Conservation (phyloP, 2,888 invertebrate genomes). For the Perdita meconis region DNA sequence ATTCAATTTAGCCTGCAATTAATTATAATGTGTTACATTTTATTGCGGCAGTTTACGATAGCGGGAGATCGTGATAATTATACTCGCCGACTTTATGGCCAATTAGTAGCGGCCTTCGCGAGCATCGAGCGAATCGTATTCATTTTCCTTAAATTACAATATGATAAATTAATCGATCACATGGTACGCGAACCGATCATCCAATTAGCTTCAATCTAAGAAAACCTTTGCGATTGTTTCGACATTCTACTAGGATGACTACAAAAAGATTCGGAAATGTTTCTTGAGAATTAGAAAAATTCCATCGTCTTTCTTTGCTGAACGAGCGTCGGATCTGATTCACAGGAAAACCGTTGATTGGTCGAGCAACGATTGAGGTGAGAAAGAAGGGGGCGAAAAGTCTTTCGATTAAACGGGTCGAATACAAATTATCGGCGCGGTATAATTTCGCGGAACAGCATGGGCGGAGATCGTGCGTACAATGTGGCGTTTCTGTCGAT, state of each 20-base stretch:
- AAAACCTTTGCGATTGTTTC: not conserved
- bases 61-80: slow-evolving; percentile 24
- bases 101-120: slow-evolving; percentile 13
- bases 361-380: not conserved
- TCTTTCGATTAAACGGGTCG: slow-evolving; percentile 14
- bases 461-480: slow-evolving; percentile 26
- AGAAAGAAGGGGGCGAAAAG: not conserved
- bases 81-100: not conserved
- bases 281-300: not conserved
- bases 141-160: slow-evolving; percentile 21
- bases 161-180: slow-evolving; percentile 50
- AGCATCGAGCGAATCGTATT: not conserved
- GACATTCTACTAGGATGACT: too few relatives aligned
- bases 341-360: slow-evolving; percentile 10
- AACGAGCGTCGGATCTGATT: not conserved
- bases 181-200: slow-evolving; percentile 36
- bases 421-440: slow-evolving; percentile 12
- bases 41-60: slow-evolving; percentile 16
- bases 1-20: not conserved
- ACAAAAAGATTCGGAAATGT: too few relatives aligned
- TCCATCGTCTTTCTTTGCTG: not conserved
- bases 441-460: slow-evolving; percentile 15
- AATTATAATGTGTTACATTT: slow-evolving; percentile 35
- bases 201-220: slow-evolving; percentile 34
- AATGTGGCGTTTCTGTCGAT: slow-evolving; percentile 19